These are phyloP conservation scores for Bimastos eiseni DNA, from an alignment of 2,888 invertebrate genomes.

Conservation along the genomic window DNA sequence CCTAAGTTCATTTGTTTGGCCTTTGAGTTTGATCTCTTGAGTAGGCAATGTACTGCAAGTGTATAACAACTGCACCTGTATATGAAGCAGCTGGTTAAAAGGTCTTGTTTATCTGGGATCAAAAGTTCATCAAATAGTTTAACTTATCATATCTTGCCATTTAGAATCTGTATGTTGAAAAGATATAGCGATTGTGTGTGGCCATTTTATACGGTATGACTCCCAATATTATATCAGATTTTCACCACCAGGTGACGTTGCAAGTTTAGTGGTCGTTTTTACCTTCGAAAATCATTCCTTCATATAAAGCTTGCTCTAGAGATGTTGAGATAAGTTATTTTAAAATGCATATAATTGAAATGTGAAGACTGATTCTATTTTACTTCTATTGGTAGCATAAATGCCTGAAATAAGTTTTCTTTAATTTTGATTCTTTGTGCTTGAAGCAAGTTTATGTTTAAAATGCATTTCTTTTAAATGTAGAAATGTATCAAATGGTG, in stretches of 20 bases:
- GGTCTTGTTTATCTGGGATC: background rate
- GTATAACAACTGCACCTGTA: background rate
- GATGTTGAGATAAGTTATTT: too few relatives aligned
- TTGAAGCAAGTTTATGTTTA: too few relatives aligned
- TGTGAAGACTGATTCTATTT: too few relatives aligned
- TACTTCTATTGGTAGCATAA: too few relatives aligned
- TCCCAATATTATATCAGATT: background rate
- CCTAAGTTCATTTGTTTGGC: background rate
- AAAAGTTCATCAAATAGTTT: background rate
- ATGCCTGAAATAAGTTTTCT: too few relatives aligned
- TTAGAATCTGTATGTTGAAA: background rate
- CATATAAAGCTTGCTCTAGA: too few relatives aligned
- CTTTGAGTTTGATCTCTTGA: background rate
- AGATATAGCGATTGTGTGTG: background rate
- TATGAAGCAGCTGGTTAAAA: background rate
- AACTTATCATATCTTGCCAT: background rate
- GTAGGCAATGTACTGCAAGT: background rate
- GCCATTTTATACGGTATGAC: background rate
- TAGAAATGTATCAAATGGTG: background rate
- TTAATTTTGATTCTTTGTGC: too few relatives aligned
- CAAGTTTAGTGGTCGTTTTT: too few relatives aligned
- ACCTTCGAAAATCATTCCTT: too few relatives aligned
- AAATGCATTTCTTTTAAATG: background rate
- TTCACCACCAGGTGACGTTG: background rate
- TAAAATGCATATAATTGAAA: too few relatives aligned